Conservation (phyloP, 35 echinoderm and acorn worm species). For the Heliocidaris erythrogramma region DNA sequence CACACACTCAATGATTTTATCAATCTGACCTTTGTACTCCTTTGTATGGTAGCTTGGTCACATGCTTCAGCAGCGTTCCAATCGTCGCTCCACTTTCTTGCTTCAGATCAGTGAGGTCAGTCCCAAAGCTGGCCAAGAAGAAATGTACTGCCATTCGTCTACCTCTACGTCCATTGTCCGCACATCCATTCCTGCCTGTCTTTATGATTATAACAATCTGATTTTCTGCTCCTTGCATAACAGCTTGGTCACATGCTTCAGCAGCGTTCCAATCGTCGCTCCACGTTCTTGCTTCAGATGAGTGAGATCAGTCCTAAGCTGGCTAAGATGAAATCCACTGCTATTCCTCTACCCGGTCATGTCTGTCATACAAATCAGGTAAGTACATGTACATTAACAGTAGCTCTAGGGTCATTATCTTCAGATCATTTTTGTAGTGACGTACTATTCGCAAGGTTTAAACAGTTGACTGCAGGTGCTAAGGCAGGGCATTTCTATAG, state of each 20-base stretch:
- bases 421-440: too few species aligned
- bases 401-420: not conserved
- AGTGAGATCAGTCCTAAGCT: conserved; percentile 90
- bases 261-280: conserved; percentile 81
- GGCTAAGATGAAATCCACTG: conserved; percentile 70
- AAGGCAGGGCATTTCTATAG: too few species aligned
- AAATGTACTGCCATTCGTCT: conserved; percentile 80
- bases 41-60: conserved; percentile 31
- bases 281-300: conserved; percentile 81
- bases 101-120: conserved; percentile 88
- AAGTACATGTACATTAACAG: not conserved
- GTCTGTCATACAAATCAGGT: conserved; percentile 78
- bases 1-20: too few species aligned
- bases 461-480: too few species aligned
- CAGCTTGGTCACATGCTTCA: conserved; percentile 68
- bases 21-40: not conserved
- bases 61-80: conserved; percentile 82
- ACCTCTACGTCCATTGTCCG: conserved; percentile 77
- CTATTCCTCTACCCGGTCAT: conserved; percentile 87
- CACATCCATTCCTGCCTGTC: too few species aligned
- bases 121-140: conserved; percentile 75
- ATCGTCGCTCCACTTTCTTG: conserved; percentile 74
- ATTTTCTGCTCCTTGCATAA: not conserved
- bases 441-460: too few species aligned
- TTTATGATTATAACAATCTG: not conserved